These are phyloP conservation scores for Eulemur rufifrons DNA, from an alignment of 2,113 vertebrate genomes.

Conservation along the genomic window DNA sequence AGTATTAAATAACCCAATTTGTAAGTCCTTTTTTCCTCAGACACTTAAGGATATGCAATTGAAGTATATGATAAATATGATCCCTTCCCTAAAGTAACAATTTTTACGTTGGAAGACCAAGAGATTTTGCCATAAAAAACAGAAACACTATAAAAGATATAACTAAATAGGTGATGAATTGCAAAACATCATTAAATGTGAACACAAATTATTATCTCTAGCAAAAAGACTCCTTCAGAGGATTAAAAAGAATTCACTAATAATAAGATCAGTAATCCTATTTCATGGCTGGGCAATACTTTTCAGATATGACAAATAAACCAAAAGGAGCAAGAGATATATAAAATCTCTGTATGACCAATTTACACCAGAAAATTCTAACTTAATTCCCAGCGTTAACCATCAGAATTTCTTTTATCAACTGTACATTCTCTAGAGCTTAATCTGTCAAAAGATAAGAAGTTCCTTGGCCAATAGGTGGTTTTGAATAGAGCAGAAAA, in stretches of 20 bases:
- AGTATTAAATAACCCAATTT: background rate
- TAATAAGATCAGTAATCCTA: constrained; percentile 47
- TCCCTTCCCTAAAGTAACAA: background rate
- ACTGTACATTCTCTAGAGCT: constrained; percentile 40
- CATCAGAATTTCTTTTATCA: constrained; percentile 56
- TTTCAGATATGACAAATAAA: constrained; percentile 1
- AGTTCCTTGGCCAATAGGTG: constrained; percentile 59
- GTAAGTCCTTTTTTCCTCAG: background rate
- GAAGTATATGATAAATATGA: background rate
- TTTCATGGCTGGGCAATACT: constrained; percentile 29
- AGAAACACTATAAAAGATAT: background rate
- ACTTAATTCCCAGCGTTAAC: constrained; percentile 59
- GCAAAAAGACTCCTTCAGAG: background rate
- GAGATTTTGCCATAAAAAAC: background rate
- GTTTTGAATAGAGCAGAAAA: constrained; percentile 66
- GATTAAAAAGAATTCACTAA: constrained; percentile 39
- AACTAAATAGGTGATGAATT: background rate
- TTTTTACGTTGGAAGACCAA: background rate
- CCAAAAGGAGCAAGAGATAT: background rate
- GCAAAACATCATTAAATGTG: constrained; percentile 17
- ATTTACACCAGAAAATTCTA: constrained; percentile 51
- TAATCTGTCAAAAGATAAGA: constrained; percentile 68
- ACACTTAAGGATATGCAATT: background rate
- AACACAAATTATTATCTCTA: background rate
- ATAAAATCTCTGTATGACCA: constrained; percentile 23